Evolutionary conservation across 2,113 vertebrate genomes (phyloP).

Genomic region (Hyla sarda): DNA sequence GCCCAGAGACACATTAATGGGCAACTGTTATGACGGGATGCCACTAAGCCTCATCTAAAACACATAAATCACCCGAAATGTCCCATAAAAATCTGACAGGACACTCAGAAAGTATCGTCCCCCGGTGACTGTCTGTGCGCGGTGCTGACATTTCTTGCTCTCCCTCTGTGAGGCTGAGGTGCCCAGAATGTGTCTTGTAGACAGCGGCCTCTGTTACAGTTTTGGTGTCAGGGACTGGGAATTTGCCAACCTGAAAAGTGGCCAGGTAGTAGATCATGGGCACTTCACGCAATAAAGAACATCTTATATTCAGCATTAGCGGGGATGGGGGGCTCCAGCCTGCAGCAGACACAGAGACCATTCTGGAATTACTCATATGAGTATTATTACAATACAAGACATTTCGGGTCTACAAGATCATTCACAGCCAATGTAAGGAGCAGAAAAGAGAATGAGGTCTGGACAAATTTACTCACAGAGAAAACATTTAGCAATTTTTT

Average conservation of each 20-base stretch:
- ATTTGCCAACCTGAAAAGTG: not conserved
- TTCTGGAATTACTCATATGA: not conserved
- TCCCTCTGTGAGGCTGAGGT: conserved; percentile 10
- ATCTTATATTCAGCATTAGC: not conserved
- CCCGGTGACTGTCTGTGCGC: conserved; percentile 21
- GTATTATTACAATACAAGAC: not conserved
- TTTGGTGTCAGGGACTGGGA: conserved; percentile 8
- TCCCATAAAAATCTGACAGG: conserved; percentile 31
- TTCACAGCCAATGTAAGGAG: no score
- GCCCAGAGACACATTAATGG: conserved; percentile 43
- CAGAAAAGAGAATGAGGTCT: no score
- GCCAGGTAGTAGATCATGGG: conserved; percentile 26
- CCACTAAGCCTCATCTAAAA: conserved; percentile 41
- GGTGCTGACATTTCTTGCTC: conserved; percentile 25
- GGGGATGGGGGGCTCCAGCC: not conserved
- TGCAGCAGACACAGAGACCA: not conserved
- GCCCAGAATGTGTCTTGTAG: conserved; percentile 19
- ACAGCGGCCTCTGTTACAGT: conserved; percentile 12
- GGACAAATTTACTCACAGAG: no score
- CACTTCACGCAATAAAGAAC: not conserved
- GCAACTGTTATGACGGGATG: conserved; percentile 29
- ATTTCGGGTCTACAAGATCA: no score
- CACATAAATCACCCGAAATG: conserved; percentile 23
- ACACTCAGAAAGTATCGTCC: conserved; percentile 24
- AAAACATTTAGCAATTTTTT: no score